Conservation (phyloP, 2,113 vertebrate species). For the Cephalopholis sonnerati region DNA sequence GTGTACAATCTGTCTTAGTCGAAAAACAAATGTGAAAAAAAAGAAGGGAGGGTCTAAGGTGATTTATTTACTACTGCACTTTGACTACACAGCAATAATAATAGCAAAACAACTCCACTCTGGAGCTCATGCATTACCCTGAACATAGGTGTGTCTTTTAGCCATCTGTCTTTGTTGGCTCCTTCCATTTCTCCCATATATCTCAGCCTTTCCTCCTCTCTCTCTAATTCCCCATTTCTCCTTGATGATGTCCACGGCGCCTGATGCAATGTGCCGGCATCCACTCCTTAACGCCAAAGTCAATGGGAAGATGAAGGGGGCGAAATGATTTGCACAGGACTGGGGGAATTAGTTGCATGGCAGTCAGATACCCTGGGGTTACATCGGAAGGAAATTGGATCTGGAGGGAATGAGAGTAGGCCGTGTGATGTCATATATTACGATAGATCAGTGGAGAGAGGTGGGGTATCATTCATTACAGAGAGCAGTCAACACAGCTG, state of each 20-base stretch:
- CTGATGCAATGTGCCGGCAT: constrained; percentile 43
- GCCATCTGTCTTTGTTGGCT: constrained; percentile 61
- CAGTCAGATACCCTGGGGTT: constrained; percentile 60
- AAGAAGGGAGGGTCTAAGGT: constrained; percentile 24
- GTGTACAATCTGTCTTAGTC: constrained; percentile 25
- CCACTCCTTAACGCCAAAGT: constrained; percentile 63
- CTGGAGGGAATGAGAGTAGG: constrained; percentile 54
- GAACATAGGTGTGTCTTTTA: constrained; percentile 34
- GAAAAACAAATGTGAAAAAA: constrained; percentile 15
- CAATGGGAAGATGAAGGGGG: constrained; percentile 57
- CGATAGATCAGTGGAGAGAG: constrained; percentile 40
- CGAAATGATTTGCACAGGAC: constrained; percentile 65
- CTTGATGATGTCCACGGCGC: constrained; percentile 30
- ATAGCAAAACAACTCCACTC: constrained; percentile 19
- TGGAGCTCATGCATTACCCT: constrained; percentile 45
- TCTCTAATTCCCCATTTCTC: constrained; percentile 33
- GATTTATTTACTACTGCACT: constrained; percentile 41
- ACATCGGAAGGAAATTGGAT: constrained; percentile 68
- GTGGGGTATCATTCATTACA: constrained; percentile 60
- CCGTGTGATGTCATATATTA: constrained; percentile 72
- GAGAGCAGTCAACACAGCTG: constrained; percentile 48
- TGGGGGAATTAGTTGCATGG: constrained; percentile 42
- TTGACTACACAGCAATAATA: constrained; percentile 27
- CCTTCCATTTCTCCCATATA: constrained; percentile 41
- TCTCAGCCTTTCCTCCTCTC: constrained; percentile 23